Evolutionary conservation across 2,797 vertebrate species (phyloP), one percentile per base, ranked within the genome.

Genomic region (Molossus alvarezi): DNA sequence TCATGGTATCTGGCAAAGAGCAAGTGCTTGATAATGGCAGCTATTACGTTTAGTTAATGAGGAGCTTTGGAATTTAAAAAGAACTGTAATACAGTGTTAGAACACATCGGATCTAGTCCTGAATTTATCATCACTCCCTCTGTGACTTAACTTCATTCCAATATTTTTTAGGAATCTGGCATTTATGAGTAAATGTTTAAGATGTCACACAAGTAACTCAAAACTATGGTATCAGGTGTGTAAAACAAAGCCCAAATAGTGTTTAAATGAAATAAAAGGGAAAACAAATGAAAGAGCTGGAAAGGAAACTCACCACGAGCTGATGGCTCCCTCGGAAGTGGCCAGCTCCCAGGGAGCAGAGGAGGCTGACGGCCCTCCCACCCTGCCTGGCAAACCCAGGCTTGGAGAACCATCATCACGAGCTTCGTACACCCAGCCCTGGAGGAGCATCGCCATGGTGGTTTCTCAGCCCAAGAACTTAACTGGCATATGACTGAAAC

Each of bases 11-110:
- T 64, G 53, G 67, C 37, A 81, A 77, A 85, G 2, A 81, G 72
- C 45, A 60, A 88, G 29, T 79, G n/a, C 1, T 88, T 27, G 20
- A 21, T 82, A 85, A 62, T 27, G 21, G 29, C 6, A 94, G 37
- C 17, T 60, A 69, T 55, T 73, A 62, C n/a, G 90, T 92, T 55
- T 64, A 90, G 89, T 33, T 69, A 92, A 93, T 67, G 71, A 94
- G 85, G 76, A 79, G 37, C 48, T 73, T n/a, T 18, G 15, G n/a
- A 53, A 69, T 64, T 65, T 80, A 65, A 84, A 89, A 82, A 84
- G 51, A 45, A 33, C 6, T 21, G 9, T 15, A 37, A 51, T n/a
- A 53, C 2, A 64, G 14, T 21, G 20, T 64, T 33, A 64, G 53
- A 79, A 53, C 17, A 27, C 23, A 55, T 93, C 6, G 3, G 11